A percentile compares a stretch with the other conserved stretches of the same genome.
Conservation (phyloP, 2,113 vertebrate genomes). For the Rhea pennata region DNA sequence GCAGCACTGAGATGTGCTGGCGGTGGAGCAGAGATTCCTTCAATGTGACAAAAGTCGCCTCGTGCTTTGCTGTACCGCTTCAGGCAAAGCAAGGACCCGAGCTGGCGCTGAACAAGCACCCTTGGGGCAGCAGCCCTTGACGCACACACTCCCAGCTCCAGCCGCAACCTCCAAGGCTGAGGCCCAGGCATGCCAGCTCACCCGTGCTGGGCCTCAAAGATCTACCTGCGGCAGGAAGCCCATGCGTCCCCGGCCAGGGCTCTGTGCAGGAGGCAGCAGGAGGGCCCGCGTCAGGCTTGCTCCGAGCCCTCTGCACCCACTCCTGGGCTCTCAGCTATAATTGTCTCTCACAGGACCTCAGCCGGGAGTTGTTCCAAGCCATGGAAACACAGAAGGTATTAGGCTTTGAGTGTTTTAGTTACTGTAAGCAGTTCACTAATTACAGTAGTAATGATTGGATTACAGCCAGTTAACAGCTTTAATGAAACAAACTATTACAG, state of each 20-base stretch:
- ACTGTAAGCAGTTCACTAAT: slow-evolving; percentile 58
- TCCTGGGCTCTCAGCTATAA: not conserved
- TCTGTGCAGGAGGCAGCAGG: not conserved
- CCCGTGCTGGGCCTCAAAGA: not conserved
- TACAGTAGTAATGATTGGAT: slow-evolving; percentile 61
- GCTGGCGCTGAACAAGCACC: not conserved
- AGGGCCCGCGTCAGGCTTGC: not conserved
- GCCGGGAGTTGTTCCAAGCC: not conserved
- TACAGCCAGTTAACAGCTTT: slow-evolving; percentile 46
- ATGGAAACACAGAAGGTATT: not conserved
- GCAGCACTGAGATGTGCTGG: not conserved
- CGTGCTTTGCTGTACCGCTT: not conserved
- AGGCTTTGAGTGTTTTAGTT: slow-evolving; percentile 16
- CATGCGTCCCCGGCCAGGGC: fast-evolving
- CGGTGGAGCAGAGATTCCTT: not conserved
- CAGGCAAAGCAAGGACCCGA: not conserved
- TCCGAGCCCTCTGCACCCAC: not conserved
- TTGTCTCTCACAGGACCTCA: not conserved
- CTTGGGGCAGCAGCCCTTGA: too few relatives aligned
- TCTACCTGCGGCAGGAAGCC: not conserved
- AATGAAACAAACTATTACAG: slow-evolving; percentile 20
- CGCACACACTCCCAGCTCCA: not conserved
- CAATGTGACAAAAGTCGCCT: not conserved
- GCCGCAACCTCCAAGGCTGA: not conserved
- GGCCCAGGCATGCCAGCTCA: not conserved